Evolutionary conservation across 2,888 invertebrate genomes (phyloP).

Genomic region (Lithodes maja): DNA sequence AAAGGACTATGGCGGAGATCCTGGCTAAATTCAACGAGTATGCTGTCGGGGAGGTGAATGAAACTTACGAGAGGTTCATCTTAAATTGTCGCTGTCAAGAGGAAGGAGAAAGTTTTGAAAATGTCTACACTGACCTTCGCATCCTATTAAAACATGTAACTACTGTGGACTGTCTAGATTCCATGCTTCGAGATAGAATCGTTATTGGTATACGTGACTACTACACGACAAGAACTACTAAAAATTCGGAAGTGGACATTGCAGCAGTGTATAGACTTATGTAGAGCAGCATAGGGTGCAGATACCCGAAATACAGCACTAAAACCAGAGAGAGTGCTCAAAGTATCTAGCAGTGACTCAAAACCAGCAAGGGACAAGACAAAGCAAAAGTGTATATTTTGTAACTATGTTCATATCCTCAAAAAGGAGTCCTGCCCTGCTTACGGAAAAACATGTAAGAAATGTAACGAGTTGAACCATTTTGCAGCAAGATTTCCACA

Average conservation of each 20-base stretch:
- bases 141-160: neutral
- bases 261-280: neutral
- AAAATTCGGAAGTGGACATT: neutral
- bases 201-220: neutral
- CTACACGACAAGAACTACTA: neutral
- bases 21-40: neutral
- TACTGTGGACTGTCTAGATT: neutral
- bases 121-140: neutral
- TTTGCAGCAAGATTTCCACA: neutral
- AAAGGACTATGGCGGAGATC: slow-evolving; percentile 7
- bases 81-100: neutral
- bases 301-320: no score
- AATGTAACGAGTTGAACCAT: neutral
- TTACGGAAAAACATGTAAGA: neutral
- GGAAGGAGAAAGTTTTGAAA: neutral
- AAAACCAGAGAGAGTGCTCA: neutral
- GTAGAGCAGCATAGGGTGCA: no score
- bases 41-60: slow-evolving; percentile 4
- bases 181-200: neutral
- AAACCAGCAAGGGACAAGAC: no score
- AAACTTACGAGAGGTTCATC: no score
- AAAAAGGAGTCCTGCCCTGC: slow-evolving; percentile 1
- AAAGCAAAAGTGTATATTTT: neutral
- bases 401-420: neutral
- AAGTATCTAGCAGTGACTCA: neutral